Evolutionary conservation across 2,888 invertebrate genomes (phyloP).

Genomic region (Torymus auratus): DNA sequence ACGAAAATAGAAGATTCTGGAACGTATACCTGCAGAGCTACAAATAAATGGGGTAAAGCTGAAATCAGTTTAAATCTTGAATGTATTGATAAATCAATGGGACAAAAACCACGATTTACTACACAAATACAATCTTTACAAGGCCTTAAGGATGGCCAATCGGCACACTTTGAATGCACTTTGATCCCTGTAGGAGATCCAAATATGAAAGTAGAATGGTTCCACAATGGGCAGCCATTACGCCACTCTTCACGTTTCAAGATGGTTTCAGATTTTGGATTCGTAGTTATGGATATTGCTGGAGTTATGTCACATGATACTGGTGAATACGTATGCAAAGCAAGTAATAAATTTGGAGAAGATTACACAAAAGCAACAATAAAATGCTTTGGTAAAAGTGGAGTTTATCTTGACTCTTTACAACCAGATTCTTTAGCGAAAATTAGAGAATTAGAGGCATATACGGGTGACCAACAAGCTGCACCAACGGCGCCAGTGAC

Average conservation of each 20-base stretch:
- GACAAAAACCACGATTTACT: slow-evolving; percentile 92
- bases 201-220: slow-evolving; percentile 96
- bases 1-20: slow-evolving; percentile 96
- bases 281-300: slow-evolving; percentile 95
- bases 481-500: slow-evolving; percentile 82
- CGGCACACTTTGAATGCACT: slow-evolving; percentile 96
- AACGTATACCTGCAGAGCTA: slow-evolving; percentile 91
- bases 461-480: slow-evolving; percentile 81
- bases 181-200: slow-evolving; percentile 96
- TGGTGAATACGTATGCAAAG: slow-evolving; percentile 95
- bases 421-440: slow-evolving; percentile 94
- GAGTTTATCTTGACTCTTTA: slow-evolving; percentile 91
- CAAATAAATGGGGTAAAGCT: slow-evolving; percentile 92
- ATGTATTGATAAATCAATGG: slow-evolving; percentile 90
- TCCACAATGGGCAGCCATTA: slow-evolving; percentile 93
- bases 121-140: slow-evolving; percentile 90
- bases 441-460: slow-evolving; percentile 90
- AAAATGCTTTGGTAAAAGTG: slow-evolving; percentile 89
- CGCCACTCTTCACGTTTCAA: slow-evolving; percentile 94
- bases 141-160: slow-evolving; percentile 93
- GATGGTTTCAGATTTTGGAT: slow-evolving; percentile 96
- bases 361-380: slow-evolving; percentile 92
- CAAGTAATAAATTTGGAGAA: slow-evolving; percentile 93
- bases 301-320: slow-evolving; percentile 94
- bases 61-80: slow-evolving; percentile 90